These are phyloP conservation scores for Formica selysi DNA, from an alignment of 1,140 invertebrate species.

Conservation along the genomic window DNA sequence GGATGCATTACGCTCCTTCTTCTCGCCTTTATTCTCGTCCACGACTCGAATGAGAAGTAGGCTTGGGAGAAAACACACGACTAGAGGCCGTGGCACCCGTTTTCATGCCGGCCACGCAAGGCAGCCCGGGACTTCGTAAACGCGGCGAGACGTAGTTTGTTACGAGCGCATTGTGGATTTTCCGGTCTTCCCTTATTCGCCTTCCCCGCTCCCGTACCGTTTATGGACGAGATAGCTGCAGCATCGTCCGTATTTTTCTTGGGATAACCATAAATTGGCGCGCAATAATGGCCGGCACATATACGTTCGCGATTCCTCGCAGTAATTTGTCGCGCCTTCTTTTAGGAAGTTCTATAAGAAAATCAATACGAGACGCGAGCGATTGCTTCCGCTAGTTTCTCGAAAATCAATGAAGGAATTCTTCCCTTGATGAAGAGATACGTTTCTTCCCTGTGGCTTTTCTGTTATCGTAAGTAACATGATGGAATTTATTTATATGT, in stretches of 20 bases:
- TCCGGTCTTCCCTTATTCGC: constrained; percentile 34
- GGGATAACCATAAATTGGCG: constrained; percentile 62
- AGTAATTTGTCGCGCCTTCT: constrained; percentile 64
- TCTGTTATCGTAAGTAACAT: background rate
- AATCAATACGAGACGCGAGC: constrained; percentile 12
- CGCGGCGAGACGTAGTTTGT: constrained; percentile 67
- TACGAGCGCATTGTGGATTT: constrained; percentile 73
- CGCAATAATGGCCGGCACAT: constrained; percentile 62
- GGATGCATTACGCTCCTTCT: constrained; percentile 52
- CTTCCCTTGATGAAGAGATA: background rate
- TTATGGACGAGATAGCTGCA: constrained; percentile 46
- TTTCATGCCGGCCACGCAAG: constrained; percentile 66
- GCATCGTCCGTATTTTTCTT: constrained; percentile 66
- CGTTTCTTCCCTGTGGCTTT: background rate
- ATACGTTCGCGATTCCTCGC: constrained; percentile 63
- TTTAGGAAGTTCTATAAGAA: background rate
- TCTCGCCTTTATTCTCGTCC: constrained; percentile 17
- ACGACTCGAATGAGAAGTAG: constrained; percentile 59
- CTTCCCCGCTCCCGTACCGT: constrained; percentile 11
- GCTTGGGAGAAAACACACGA: constrained; percentile 49
- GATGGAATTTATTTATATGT: background rate
- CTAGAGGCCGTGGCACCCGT: constrained; percentile 45
- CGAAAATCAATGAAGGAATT: background rate
- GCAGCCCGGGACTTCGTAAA: constrained; percentile 41
- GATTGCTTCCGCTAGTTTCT: constrained; percentile 11